Conservation (phyloP, 2,113 vertebrate species). For the Prochilodus magdalenae region DNA sequence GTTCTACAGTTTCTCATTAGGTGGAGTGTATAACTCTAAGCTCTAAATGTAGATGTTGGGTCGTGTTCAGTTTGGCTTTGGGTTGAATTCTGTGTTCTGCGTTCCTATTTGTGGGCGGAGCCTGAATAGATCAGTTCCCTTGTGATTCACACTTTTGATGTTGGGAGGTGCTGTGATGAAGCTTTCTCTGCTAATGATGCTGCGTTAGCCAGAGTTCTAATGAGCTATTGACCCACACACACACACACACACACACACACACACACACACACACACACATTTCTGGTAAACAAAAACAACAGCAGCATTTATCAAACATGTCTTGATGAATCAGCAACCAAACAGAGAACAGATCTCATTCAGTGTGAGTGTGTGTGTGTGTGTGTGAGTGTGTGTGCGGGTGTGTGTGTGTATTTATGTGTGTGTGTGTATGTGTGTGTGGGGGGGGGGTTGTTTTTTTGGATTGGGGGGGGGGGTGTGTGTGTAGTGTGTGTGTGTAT, state of each 20-base stretch:
- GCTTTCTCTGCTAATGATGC: not conserved
- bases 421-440: not conserved
- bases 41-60: too few species aligned
- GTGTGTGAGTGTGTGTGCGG: not conserved
- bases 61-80: too few species aligned
- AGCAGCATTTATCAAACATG: constrained; percentile 16
- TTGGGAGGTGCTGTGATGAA: not conserved
- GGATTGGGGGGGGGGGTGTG: too few species aligned
- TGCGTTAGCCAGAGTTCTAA: constrained; percentile 17
- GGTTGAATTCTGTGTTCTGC: too few species aligned
- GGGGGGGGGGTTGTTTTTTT: too few species aligned
- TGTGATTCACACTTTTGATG: too few species aligned
- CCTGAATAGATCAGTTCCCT: too few species aligned
- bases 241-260: constrained; percentile 1
- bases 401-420: not conserved
- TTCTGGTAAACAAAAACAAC: not conserved
- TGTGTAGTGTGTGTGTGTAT: too few species aligned
- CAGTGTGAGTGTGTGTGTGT: not conserved
- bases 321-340: constrained; percentile 20
- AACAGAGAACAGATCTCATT: not conserved
- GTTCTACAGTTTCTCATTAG: too few species aligned
- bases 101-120: too few species aligned
- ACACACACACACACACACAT: not conserved
- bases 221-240: constrained; percentile 25
- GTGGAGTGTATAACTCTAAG: too few species aligned